Evolutionary conservation across 2,797 vertebrate genomes (phyloP).

Genomic region (Columba guinea): DNA sequence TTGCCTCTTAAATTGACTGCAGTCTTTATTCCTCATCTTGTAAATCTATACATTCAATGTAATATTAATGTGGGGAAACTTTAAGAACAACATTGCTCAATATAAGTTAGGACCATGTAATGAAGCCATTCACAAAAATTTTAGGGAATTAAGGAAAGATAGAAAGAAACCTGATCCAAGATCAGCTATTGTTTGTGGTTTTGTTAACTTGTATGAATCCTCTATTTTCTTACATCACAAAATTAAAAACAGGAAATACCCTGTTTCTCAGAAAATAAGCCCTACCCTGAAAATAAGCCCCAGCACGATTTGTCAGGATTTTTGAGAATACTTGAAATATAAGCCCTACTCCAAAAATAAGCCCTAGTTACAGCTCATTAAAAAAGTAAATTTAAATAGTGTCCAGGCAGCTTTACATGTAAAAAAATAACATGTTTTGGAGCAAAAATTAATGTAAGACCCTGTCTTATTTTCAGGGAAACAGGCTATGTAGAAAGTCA

Average conservation of each 20-base stretch:
- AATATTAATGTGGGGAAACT: background rate
- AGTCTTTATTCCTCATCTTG: background rate
- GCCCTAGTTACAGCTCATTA: too few species aligned
- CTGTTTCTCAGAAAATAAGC: too few species aligned
- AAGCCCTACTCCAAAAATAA: too few species aligned
- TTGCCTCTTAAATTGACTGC: background rate
- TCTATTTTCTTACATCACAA: background rate
- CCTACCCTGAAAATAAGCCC: too few species aligned
- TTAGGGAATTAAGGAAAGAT: background rate
- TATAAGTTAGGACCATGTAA: background rate
- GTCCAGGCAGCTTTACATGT: too few species aligned
- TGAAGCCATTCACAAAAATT: background rate
- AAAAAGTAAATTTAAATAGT: too few species aligned
- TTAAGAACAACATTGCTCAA: background rate
- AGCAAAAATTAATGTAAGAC: too few species aligned
- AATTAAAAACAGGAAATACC: background rate
- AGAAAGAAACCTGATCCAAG: background rate
- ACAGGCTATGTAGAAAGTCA: background rate
- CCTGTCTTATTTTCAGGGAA: too few species aligned
- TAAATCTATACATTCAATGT: background rate
- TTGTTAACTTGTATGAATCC: background rate
- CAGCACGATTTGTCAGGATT: too few species aligned
- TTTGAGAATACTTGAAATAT: too few species aligned
- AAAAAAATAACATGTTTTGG: too few species aligned
- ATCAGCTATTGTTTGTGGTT: background rate